Percentiles rank a stretch among this genome's conserved stretches.
These are phyloP conservation scores for Neopipo cinnamomea DNA, from an alignment of 2,113 vertebrate genomes.

Conservation along the genomic window DNA sequence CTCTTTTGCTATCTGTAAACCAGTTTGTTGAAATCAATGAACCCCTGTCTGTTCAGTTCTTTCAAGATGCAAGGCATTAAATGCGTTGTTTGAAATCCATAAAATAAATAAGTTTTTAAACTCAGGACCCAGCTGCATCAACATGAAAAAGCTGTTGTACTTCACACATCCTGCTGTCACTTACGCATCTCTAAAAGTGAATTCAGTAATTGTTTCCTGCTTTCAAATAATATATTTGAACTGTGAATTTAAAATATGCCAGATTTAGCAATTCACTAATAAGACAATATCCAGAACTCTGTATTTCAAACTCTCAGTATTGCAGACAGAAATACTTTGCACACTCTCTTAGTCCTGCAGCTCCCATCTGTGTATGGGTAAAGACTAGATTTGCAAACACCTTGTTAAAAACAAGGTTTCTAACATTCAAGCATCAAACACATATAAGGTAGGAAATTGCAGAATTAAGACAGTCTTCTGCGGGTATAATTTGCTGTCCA, in stretches of 20 bases:
- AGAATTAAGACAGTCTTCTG: background rate
- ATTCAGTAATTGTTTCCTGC: conserved; percentile 5
- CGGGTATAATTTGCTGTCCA: background rate
- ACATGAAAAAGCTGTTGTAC: background rate
- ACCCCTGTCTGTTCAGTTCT: background rate
- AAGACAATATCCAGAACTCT: background rate
- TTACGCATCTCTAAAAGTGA: background rate
- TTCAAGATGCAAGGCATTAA: background rate
- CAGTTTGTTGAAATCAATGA: background rate
- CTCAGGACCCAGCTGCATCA: background rate
- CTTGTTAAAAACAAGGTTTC: background rate
- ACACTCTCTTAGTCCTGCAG: background rate
- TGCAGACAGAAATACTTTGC: background rate
- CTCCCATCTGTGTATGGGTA: background rate
- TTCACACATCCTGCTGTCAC: background rate
- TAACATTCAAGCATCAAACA: background rate
- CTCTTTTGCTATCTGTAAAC: background rate
- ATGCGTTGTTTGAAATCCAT: background rate
- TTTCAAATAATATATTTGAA: background rate
- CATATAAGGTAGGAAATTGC: background rate
- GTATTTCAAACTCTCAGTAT: background rate
- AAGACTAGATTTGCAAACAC: background rate
- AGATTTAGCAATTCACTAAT: background rate
- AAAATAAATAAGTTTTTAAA: background rate
- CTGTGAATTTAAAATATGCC: background rate